phyloP scores from a whole-genome alignment of 2,888 invertebrate species.

The Gymnocheta viridis region DNA sequence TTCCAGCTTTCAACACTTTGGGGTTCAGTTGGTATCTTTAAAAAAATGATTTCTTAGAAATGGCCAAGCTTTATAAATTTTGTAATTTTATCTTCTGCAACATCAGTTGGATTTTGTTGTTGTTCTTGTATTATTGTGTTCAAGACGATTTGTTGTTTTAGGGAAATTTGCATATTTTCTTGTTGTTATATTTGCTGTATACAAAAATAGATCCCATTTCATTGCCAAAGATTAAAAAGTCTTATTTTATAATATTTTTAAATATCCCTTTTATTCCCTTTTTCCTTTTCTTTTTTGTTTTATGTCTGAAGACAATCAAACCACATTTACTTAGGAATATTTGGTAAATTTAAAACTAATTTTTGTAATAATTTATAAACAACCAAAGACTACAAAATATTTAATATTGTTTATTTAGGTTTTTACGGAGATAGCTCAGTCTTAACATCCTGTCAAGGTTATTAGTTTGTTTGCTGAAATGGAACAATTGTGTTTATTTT shows the following conservation, averaged over 20 bases:
- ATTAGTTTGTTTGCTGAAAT: constrained; percentile 9
- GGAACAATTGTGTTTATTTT: background rate
- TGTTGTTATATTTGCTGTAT: constrained; percentile 19
- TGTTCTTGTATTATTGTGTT: constrained; percentile 7
- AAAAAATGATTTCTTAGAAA: background rate
- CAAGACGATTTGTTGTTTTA: constrained; percentile 41
- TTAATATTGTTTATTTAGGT: constrained; percentile 59
- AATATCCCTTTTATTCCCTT: background rate
- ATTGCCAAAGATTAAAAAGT: constrained; percentile 61
- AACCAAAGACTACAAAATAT: constrained; percentile 40
- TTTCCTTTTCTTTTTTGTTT: constrained; percentile 2
- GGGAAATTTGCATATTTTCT: constrained; percentile 66
- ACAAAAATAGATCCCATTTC: constrained; percentile 41
- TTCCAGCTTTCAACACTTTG: constrained; percentile 41
- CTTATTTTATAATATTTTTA: constrained; percentile 51
- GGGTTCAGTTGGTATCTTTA: constrained; percentile 2
- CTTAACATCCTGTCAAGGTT: background rate
- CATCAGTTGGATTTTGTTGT: constrained; percentile 1
- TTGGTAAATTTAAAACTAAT: constrained; percentile 66
- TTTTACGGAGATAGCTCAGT: background rate
- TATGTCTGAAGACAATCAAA: constrained; percentile 55
- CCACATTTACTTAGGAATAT: constrained; percentile 59
- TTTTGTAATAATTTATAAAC: constrained; percentile 61
- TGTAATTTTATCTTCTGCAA: background rate
- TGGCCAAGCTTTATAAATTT: constrained; percentile 34